These are phyloP conservation scores for Athalia circularis DNA, from an alignment of 2,888 invertebrate species.

Conservation along the genomic window DNA sequence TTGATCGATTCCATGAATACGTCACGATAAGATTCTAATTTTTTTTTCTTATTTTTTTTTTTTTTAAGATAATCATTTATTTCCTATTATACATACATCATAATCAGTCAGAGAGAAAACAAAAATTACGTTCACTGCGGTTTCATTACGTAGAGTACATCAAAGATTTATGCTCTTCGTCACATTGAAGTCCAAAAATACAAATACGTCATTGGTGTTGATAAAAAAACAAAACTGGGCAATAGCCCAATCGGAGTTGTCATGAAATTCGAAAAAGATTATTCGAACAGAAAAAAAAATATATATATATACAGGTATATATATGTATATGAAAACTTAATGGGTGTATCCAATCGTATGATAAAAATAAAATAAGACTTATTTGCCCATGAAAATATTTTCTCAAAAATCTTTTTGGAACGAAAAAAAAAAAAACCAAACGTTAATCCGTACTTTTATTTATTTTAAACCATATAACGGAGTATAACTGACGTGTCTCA, in stretches of 20 bases:
- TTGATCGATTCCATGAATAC: no score
- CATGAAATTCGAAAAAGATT: conserved; percentile 22
- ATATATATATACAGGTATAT: no score
- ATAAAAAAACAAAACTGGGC: background rate
- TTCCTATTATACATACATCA: no score
- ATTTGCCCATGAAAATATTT: no score
- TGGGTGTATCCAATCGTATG: conserved; percentile 4
- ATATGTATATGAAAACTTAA: conserved; percentile 20
- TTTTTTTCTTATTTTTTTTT: background rate
- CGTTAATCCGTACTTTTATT: background rate
- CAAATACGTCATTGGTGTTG: background rate
- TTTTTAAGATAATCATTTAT: background rate
- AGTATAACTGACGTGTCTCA: conserved; percentile 20
- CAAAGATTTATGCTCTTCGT: no score
- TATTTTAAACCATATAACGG: background rate
- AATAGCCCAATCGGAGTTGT: conserved; percentile 4
- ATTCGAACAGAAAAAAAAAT: background rate
- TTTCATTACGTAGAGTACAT: no score
- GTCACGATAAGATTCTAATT: background rate
- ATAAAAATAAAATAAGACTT: background rate
- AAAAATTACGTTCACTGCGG: no score
- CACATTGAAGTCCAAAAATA: no score
- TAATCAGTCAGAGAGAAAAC: no score
- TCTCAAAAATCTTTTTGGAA: background rate
- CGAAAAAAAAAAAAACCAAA: background rate